Evolutionary conservation across 2,113 vertebrate species (phyloP), one percentile per base, ranked within the genome.

Genomic region (Oplegnathus fasciatus): DNA sequence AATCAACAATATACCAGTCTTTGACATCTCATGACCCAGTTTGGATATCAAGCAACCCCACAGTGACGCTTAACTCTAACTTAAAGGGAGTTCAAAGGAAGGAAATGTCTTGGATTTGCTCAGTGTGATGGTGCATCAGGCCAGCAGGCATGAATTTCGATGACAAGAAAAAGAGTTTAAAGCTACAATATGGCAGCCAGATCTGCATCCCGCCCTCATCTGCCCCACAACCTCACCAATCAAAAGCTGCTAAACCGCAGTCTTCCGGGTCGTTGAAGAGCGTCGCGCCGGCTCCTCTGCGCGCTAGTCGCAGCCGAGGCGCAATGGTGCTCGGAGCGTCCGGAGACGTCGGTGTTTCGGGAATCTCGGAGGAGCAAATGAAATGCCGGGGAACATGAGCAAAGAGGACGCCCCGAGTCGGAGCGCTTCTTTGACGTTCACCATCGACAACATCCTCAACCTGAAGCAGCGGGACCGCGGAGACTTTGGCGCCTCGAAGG

Each of bases 381-480:
- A 84, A 17, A 92, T 91, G 93, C 86, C 90, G 40, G 90, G 88
- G 90, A 95, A 80, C 26, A 95, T 95, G 96, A 95, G 91, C 89
- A 94, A 95, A 86, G 93, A 88, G 89, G 94, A 90, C 17, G 78
- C 88, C 40, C 82, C 94, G 71, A 80, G 89, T 32, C 93, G 94
- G 79, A 88, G 92, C 77, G 86, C 93, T 61, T 93, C 94, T 69
- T 77, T 95, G 70, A 95, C 94, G 10, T 96, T 96, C 88, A 96
- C 96, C 46, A 96, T 96, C 14, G 96, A 96, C 84, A 93, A 85
- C 80, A 96, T 96, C 82, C 94, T 96, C 8, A 95, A 95, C 88
- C 85, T 95, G 68, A 94, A 91, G 84, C 88, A 90, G 68, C 83
- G 46, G 71, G 88, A 77, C 78, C 22, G 50, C 24, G 85, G 74